phyloP scores from a whole-genome alignment of 2,113 vertebrate species.

The Anolis sagrei region DNA sequence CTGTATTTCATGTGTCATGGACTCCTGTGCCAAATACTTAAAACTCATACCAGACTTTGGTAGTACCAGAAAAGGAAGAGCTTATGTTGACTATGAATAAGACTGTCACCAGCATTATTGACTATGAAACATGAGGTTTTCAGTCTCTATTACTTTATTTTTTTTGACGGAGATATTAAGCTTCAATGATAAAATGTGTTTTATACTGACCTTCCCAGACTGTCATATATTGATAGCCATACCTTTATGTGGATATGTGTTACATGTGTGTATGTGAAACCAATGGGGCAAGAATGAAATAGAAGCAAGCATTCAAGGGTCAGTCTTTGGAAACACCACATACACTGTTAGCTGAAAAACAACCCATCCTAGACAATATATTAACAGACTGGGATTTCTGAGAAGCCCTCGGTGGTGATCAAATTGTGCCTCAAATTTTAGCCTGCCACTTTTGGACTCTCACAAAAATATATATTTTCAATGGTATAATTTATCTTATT shows the following conservation, averaged over 20 bases:
- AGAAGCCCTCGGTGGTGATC: constrained; percentile 75
- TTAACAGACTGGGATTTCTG: constrained; percentile 47
- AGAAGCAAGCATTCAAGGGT: constrained; percentile 46
- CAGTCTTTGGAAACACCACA: constrained; percentile 13
- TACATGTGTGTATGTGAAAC: background rate
- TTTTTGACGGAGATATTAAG: constrained; percentile 2
- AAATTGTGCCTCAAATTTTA: constrained; percentile 83
- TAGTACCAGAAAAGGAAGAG: background rate
- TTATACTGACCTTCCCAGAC: background rate
- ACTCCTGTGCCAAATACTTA: fast-evolving
- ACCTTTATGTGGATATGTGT: background rate
- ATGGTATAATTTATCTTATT: background rate
- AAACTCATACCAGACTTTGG: background rate
- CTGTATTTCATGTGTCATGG: background rate
- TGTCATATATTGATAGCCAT: constrained; percentile 10
- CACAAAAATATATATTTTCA: too few species aligned
- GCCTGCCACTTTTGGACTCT: too few species aligned
- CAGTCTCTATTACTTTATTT: background rate
- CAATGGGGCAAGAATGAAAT: constrained; percentile 11
- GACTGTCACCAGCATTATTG: background rate
- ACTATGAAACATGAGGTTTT: background rate
- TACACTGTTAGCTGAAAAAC: constrained; percentile 36
- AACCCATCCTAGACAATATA: constrained; percentile 39
- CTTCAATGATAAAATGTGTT: constrained; percentile 14
- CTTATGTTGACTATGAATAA: fast-evolving